These are phyloP conservation scores for Hedychridium roseum DNA, from an alignment of 2,888 invertebrate species.

Conservation along the genomic window DNA sequence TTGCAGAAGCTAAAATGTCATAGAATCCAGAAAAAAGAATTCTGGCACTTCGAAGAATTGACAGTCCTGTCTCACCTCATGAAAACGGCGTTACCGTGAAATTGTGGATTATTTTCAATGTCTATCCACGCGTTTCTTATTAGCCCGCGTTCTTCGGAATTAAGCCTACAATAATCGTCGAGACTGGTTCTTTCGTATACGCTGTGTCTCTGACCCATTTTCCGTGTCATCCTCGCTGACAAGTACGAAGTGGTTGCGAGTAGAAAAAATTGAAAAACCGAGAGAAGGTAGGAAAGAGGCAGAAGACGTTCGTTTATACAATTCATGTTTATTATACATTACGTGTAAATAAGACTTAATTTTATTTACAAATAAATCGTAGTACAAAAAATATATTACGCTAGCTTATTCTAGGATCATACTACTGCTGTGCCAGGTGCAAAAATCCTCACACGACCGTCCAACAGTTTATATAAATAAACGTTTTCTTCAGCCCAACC, in stretches of 20 bases:
- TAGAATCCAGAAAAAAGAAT: neutral
- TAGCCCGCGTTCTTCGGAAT: slow-evolving; percentile 28
- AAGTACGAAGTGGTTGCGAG: too few relatives aligned
- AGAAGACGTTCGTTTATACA: too few relatives aligned
- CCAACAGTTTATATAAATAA: slow-evolving; percentile 77
- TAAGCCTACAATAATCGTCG: slow-evolving; percentile 28
- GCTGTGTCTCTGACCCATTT: slow-evolving; percentile 30
- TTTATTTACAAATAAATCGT: too few relatives aligned
- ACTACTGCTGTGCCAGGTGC: slow-evolving; percentile 69
- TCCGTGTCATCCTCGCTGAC: too few relatives aligned
- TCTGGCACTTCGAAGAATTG: neutral
- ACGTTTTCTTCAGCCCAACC: slow-evolving; percentile 50
- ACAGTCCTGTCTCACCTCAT: slow-evolving; percentile 24
- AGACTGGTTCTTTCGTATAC: slow-evolving; percentile 23
- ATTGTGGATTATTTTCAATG: slow-evolving; percentile 43
- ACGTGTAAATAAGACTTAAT: too few relatives aligned
- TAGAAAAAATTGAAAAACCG: too few relatives aligned
- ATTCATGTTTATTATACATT: too few relatives aligned
- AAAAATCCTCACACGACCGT: slow-evolving; percentile 78
- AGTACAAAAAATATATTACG: too few relatives aligned
- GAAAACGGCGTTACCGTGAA: slow-evolving; percentile 44
- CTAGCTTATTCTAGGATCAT: too few relatives aligned
- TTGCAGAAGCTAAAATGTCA: slow-evolving; percentile 38
- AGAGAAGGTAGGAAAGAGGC: too few relatives aligned
- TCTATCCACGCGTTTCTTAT: slow-evolving; percentile 38